A percentile compares a stretch with the other conserved stretches of the same genome.
phyloP scores from a whole-genome alignment of 2,888 invertebrate genomes.

The Orchestes rusci region DNA sequence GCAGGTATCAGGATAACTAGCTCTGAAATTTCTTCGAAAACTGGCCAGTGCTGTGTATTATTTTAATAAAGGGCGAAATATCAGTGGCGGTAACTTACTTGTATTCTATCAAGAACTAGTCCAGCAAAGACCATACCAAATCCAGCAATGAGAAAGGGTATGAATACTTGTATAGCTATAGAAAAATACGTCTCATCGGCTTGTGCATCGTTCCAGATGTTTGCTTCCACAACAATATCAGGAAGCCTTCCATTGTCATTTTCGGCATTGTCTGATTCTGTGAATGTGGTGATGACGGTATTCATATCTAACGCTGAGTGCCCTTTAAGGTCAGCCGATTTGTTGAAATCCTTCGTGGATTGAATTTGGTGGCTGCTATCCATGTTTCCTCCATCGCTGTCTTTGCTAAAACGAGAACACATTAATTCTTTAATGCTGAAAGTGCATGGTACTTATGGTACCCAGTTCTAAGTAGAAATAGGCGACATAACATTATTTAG shows the following conservation, averaged over 20 bases:
- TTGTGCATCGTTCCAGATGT: conserved; percentile 42
- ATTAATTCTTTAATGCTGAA: too few species aligned
- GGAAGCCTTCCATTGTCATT: conserved; percentile 48
- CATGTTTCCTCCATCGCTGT: conserved; percentile 43
- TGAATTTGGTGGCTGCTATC: conserved; percentile 42
- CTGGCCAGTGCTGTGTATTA: conserved; percentile 64
- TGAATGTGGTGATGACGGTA: conserved; percentile 34
- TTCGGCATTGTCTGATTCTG: conserved; percentile 34
- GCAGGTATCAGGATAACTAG: conserved; percentile 71
- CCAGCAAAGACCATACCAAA: conserved; percentile 75
- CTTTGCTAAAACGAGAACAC: conserved; percentile 34
- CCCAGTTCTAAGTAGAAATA: too few species aligned
- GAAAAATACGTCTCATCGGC: conserved; percentile 52
- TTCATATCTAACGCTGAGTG: conserved; percentile 38
- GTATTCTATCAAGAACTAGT: conserved; percentile 63
- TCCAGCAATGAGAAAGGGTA: conserved; percentile 68
- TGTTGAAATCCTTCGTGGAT: conserved; percentile 34
- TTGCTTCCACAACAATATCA: conserved; percentile 50
- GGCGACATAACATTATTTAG: too few species aligned
- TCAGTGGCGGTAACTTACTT: too few species aligned
- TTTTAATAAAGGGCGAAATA: background rate
- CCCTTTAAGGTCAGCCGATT: conserved; percentile 31
- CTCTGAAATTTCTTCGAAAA: conserved; percentile 62
- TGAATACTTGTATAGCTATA: conserved; percentile 59
- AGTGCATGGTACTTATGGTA: too few species aligned